phyloP scores from a whole-genome alignment of 2,797 vertebrate species.

The Propithecus perrieri region DNA sequence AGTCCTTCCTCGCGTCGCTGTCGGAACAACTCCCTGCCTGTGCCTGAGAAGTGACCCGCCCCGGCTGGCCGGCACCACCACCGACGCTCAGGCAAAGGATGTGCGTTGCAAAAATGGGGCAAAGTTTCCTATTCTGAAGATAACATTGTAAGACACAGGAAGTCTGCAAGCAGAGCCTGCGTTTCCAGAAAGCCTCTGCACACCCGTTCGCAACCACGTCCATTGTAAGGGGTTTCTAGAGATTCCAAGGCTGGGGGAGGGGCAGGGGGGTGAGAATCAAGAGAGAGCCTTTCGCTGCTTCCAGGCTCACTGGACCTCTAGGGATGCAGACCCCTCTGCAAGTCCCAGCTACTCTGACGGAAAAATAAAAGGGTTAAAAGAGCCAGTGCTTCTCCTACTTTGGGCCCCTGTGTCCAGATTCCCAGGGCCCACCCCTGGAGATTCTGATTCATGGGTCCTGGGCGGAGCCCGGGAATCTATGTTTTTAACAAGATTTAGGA shows the following conservation, averaged over 20 bases:
- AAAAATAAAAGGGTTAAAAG: conserved; percentile 38
- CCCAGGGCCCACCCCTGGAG: conserved; percentile 76
- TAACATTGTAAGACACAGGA: conserved; percentile 84
- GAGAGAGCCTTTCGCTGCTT: not conserved
- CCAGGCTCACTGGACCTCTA: not conserved
- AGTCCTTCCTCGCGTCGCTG: not conserved
- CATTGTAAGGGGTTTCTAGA: conserved; percentile 53
- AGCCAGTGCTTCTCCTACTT: not conserved
- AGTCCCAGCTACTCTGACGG: not conserved
- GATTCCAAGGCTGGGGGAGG: not conserved
- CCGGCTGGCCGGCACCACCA: conserved; percentile 70
- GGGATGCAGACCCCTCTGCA: accelerated
- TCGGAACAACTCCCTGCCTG: conserved; percentile 53
- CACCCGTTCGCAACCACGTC: conserved; percentile 54
- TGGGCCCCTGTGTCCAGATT: conserved; percentile 54
- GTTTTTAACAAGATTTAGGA: conserved; percentile 74
- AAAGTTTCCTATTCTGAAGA: conserved; percentile 83
- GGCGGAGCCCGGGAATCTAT: conserved; percentile 73
- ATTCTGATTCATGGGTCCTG: conserved; percentile 76
- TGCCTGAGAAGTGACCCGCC: conserved; percentile 70
- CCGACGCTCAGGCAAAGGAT: conserved; percentile 80
- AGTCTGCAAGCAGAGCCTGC: conserved; percentile 68
- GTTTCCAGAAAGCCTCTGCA: conserved; percentile 74
- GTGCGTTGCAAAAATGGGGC: conserved; percentile 82
- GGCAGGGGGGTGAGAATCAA: not conserved